Evolutionary conservation across 2,888 invertebrate genomes (phyloP).

Genomic region (Palloptera scutellata): DNA sequence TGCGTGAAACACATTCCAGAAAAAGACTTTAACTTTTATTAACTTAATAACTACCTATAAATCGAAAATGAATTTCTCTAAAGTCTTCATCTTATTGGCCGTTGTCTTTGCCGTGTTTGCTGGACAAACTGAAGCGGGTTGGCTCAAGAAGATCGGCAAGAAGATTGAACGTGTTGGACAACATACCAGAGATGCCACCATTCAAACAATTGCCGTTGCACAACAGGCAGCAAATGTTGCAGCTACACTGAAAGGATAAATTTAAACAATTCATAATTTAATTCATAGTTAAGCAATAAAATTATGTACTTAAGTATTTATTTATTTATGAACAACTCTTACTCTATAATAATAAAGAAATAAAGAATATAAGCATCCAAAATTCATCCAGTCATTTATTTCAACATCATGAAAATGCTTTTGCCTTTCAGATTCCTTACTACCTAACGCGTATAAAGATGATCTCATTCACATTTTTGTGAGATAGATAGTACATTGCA

Average conservation of each 20-base stretch:
- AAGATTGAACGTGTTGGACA: constrained; percentile 48
- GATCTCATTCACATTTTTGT: no score
- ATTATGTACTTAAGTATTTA: constrained; percentile 23
- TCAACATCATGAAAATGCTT: no score
- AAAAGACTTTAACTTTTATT: background rate
- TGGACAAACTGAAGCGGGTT: constrained; percentile 54
- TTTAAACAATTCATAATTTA: background rate
- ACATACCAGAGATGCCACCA: constrained; percentile 46
- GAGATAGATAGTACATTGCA: no score
- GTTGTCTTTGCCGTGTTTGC: constrained; percentile 48
- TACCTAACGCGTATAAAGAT: no score
- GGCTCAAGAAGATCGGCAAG: constrained; percentile 54
- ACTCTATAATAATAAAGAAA: no score
- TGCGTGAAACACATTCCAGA: no score
- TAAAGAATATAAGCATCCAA: no score
- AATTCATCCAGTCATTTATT: no score
- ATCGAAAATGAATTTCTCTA: constrained; percentile 44
- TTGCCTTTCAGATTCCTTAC: no score
- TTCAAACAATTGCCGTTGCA: constrained; percentile 43
- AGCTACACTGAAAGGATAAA: constrained; percentile 40
- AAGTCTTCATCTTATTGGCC: constrained; percentile 44
- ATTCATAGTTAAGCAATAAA: background rate
- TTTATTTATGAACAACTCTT: no score
- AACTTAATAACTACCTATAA: constrained; percentile 2
- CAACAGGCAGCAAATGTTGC: constrained; percentile 49